A percentile compares a stretch with the other conserved stretches of the same genome.
phyloP scores from a whole-genome alignment of 2,888 invertebrate genomes.

The Drosophila niveifrons region DNA sequence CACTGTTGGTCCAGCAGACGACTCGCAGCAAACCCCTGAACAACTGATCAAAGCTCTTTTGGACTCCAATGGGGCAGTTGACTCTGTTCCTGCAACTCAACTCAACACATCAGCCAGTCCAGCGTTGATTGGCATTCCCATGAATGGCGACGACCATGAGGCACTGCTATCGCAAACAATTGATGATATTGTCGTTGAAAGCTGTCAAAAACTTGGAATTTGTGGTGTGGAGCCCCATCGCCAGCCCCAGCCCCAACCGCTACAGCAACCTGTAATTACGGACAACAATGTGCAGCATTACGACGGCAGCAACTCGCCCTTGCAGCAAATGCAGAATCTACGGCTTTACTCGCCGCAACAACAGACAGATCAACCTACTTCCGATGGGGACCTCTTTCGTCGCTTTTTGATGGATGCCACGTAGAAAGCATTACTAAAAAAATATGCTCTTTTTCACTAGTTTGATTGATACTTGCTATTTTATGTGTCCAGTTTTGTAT shows the following conservation, averaged over 20 bases:
- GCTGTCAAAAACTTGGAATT: slow-evolving; percentile 84
- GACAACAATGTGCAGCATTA: slow-evolving; percentile 84
- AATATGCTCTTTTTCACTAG: slow-evolving; percentile 15
- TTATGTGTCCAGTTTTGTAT: slow-evolving; percentile 31
- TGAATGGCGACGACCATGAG: slow-evolving; percentile 65
- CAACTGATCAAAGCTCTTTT: slow-evolving; percentile 80
- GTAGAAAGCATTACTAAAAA: slow-evolving; percentile 20
- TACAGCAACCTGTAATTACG: slow-evolving; percentile 73
- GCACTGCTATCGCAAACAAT: slow-evolving; percentile 82
- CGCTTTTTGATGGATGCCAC: slow-evolving; percentile 73
- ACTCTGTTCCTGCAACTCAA: slow-evolving; percentile 71
- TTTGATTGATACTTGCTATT: slow-evolving; percentile 13
- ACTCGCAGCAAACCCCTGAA: slow-evolving; percentile 72
- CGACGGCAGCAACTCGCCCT: slow-evolving; percentile 87
- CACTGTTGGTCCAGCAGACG: slow-evolving; percentile 40
- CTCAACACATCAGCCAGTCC: slow-evolving; percentile 85
- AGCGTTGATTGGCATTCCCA: slow-evolving; percentile 62
- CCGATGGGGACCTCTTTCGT: slow-evolving; percentile 70
- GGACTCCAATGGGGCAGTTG: slow-evolving; percentile 57
- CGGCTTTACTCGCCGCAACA: slow-evolving; percentile 86
- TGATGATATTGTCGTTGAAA: slow-evolving; percentile 85
- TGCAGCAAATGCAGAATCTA: slow-evolving; percentile 88
- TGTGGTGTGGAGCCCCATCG: slow-evolving; percentile 57
- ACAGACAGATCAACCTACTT: slow-evolving; percentile 52
- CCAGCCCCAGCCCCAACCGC: slow-evolving; percentile 17